Evolutionary conservation across 2,888 invertebrate genomes (phyloP).

Genomic region (Aleiodes alternator): DNA sequence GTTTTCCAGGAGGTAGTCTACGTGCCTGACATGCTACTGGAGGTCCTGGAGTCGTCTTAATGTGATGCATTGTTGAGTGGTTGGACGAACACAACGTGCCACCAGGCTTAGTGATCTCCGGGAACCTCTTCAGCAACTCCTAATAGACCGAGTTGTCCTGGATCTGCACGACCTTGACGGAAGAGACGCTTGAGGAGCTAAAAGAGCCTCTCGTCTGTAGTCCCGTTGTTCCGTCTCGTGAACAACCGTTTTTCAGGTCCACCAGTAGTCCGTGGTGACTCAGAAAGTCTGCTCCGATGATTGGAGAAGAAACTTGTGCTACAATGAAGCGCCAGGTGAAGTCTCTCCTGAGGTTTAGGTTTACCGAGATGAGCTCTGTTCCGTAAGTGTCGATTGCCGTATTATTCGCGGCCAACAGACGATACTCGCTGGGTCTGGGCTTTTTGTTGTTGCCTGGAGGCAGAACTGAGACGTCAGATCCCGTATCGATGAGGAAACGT

Average conservation of each 20-base stretch:
- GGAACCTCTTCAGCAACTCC: not conserved
- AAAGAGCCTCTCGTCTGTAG: not conserved
- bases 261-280: not conserved
- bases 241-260: not conserved
- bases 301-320: not conserved
- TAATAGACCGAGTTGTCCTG: not conserved
- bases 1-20: not conserved
- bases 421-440: not conserved
- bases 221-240: not conserved
- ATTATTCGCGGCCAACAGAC: not conserved
- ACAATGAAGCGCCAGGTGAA: not conserved
- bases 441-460: not conserved
- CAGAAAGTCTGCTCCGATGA: not conserved
- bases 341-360: not conserved
- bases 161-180: not conserved
- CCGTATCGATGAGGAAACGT: not conserved
- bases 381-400: not conserved
- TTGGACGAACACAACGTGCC: not conserved
- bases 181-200: not conserved
- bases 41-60: not conserved
- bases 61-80: not conserved
- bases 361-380: too few relatives aligned
- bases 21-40: not conserved
- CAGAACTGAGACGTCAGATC: not conserved
- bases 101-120: not conserved